Percentiles rank a stretch among this genome's conserved stretches.
Evolutionary conservation across 2,113 vertebrate genomes (phyloP).

Genomic region (Percina caprodes): DNA sequence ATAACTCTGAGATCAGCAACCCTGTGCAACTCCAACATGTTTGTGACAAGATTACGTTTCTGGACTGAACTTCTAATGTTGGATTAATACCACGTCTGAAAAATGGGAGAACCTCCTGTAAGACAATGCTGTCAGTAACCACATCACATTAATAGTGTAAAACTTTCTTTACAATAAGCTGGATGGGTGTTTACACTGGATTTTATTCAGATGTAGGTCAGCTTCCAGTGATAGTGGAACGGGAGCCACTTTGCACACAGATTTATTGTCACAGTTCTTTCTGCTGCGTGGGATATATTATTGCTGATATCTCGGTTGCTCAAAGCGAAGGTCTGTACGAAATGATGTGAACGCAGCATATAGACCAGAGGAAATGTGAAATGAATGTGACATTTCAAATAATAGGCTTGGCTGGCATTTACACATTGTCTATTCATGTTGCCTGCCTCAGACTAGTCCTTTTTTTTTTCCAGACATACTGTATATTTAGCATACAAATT

Average conservation of each 20-base stretch:
- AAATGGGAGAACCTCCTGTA: neutral
- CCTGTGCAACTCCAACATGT: neutral
- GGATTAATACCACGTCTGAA: no score
- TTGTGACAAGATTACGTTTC: no score
- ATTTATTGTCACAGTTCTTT: neutral
- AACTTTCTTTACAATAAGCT: no score
- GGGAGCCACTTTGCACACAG: neutral
- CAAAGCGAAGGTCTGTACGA: neutral
- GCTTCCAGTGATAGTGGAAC: neutral
- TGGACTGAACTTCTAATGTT: no score
- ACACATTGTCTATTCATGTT: neutral
- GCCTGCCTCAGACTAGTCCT: neutral
- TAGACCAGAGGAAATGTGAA: neutral
- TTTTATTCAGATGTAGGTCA: neutral
- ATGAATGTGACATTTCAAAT: slow-evolving; percentile 7
- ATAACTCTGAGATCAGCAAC: neutral
- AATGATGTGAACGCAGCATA: neutral
- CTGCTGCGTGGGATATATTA: neutral
- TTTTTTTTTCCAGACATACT: neutral
- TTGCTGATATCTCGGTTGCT: neutral
- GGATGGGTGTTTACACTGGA: neutral
- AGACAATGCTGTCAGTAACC: neutral
- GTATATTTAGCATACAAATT: neutral
- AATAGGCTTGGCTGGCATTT: neutral
- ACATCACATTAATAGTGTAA: no score